Evolutionary conservation across 2,797 vertebrate genomes (phyloP), one percentile per base, ranked within the genome.

Genomic region (Platalea minor): DNA sequence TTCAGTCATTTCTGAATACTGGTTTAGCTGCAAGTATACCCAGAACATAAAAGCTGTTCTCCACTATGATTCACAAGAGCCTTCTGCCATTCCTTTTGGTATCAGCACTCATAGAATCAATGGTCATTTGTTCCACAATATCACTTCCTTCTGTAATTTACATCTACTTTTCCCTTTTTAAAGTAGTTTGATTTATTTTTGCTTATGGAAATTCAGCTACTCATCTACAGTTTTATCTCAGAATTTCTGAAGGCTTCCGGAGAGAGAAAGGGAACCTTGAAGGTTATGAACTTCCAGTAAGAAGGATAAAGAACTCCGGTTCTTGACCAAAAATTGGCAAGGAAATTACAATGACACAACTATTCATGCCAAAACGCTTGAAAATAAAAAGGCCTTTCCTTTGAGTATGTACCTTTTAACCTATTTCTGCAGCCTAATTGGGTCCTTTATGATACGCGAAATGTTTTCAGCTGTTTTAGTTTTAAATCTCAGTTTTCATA

Each of bases 31-130:
- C 43, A 92, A 85, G 53, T 80, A 87, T 18, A 76, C 14, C 24
- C 43, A 79, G 75, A 91, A 89, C 31, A 87, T 17, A 74, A 89
- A 95, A 94, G 68, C 89, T 87, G 56, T 80, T 92, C 78, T 60
- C 53, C 1, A 9, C 51, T 77, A 45, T 74, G 92, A 94, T 57
- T 92, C 92, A 93, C 68, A 80, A 53, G n/a, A 81, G 69, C 50
- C n/a, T 95, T 90, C 90, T 95, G 85, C 73, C 35, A 88, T 48
- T 92, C 29, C 21, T 75, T 88, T 81, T 68, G 16, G 23, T 85
- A 88, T 35, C 35, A 50, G 57, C 64, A 60, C 16, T 74, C 60
- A 67, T 0, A 70, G 17, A 93, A 75, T 75, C 48, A 87, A n/a
- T 64, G 78, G 64, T 85, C 64, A 73, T 72, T 92, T 88, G 48